These are phyloP conservation scores for Diplodus puntazzo DNA, from an alignment of 2,797 vertebrate genomes.

Conservation along the genomic window DNA sequence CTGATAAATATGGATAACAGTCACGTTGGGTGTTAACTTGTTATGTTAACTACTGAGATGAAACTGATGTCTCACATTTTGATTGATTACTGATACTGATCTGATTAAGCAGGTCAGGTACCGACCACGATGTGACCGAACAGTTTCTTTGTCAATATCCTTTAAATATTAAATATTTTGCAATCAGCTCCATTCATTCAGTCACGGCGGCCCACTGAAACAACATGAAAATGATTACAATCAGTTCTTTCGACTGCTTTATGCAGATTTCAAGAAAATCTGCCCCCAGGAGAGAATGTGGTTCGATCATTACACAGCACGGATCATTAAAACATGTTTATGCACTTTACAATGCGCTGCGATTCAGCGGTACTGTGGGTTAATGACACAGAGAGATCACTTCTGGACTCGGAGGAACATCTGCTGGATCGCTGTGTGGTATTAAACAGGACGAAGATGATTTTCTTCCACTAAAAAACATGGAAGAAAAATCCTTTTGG, in stretches of 20 bases:
- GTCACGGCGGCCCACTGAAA: too few species aligned
- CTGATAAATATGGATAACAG: slow-evolving; percentile 2
- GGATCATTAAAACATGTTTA: neutral
- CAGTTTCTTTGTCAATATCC: too few species aligned
- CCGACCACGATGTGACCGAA: neutral
- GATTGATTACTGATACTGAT: neutral
- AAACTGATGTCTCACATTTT: neutral
- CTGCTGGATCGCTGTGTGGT: neutral
- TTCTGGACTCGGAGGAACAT: neutral
- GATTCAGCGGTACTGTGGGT: neutral
- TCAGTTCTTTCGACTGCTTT: too few species aligned
- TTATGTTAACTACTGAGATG: neutral
- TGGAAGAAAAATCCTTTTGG: neutral
- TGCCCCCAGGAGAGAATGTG: too few species aligned
- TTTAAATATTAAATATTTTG: too few species aligned
- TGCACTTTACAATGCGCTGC: neutral
- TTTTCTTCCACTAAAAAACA: neutral
- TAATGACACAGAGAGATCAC: neutral
- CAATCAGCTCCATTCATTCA: too few species aligned
- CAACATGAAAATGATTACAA: too few species aligned
- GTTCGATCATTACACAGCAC: too few species aligned
- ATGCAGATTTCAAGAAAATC: too few species aligned
- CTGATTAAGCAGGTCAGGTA: neutral
- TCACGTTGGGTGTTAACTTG: neutral
- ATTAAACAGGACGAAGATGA: neutral